These are phyloP conservation scores for Merodon equestris DNA, from an alignment of 2,888 invertebrate genomes.

Conservation along the genomic window DNA sequence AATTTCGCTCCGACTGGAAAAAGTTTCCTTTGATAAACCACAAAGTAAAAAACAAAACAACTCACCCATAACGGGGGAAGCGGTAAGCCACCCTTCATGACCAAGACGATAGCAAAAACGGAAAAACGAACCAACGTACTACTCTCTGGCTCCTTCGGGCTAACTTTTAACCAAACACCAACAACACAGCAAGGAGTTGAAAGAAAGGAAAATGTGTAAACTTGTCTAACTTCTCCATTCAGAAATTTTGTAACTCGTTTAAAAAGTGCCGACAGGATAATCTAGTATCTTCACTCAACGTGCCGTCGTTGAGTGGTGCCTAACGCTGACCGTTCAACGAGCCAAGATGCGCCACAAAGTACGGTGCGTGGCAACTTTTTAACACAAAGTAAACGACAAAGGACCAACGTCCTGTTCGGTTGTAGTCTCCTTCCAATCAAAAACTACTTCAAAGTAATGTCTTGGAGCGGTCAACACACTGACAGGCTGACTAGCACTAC, in stretches of 20 bases:
- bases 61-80: not conserved
- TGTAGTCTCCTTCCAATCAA: slow-evolving; percentile 29
- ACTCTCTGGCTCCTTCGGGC: slow-evolving; percentile 28
- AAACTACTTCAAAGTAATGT: slow-evolving; percentile 66
- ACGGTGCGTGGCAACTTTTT: slow-evolving; percentile 64
- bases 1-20: slow-evolving; percentile 50
- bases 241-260: slow-evolving; percentile 68
- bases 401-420: slow-evolving; percentile 22
- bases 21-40: slow-evolving; percentile 64
- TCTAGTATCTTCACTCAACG: slow-evolving; percentile 59
- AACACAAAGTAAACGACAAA: slow-evolving; percentile 20
- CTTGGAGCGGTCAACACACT: slow-evolving; percentile 54
- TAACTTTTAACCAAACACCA: slow-evolving; percentile 49
- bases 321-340: slow-evolving; percentile 52
- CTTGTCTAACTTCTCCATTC: slow-evolving; percentile 68
- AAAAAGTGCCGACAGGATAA: slow-evolving; percentile 68
- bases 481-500: slow-evolving; percentile 31
- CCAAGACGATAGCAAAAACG: slow-evolving; percentile 21
- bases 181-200: slow-evolving; percentile 21
- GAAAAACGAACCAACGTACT: not conserved
- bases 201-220: slow-evolving; percentile 51
- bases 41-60: slow-evolving; percentile 46
- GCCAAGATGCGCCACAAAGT: slow-evolving; percentile 56
- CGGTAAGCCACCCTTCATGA: not conserved
- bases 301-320: slow-evolving; percentile 36